phyloP scores from a whole-genome alignment of 2,888 invertebrate genomes.

The Chaetogeoica ovagalla region DNA sequence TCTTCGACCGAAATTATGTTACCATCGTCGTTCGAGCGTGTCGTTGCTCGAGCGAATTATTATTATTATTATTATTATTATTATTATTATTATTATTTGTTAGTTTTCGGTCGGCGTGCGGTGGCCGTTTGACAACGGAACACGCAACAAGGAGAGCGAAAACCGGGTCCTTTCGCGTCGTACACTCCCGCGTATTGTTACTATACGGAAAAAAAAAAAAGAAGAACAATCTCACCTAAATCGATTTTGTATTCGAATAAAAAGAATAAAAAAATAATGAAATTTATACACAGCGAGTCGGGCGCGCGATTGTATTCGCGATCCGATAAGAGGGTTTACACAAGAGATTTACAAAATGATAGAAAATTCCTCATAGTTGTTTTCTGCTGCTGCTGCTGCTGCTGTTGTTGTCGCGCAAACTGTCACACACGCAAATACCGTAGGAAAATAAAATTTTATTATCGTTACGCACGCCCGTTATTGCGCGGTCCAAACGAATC shows the following conservation, averaged over 20 bases:
- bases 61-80: constrained; percentile 3
- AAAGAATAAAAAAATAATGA: neutral
- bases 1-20: constrained; percentile 34
- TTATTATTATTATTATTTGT: constrained; percentile 14
- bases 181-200: neutral
- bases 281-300: neutral
- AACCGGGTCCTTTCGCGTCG: neutral
- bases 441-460: neutral
- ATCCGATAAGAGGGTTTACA: constrained; percentile 31
- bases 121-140: constrained; percentile 22
- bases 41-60: neutral
- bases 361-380: constrained; percentile 1
- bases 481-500: neutral
- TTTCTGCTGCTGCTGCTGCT: neutral
- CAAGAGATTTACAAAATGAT: constrained; percentile 21
- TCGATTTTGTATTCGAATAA: constrained; percentile 2
- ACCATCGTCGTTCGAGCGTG: neutral
- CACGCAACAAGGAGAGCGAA: constrained; percentile 6
- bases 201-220: no score
- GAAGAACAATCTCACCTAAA: constrained; percentile 27
- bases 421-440: neutral
- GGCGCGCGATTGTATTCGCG: neutral
- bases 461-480: neutral
- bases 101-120: constrained; percentile 18
- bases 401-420: neutral